Conservation (phyloP, 2,888 invertebrate genomes). For the Heterodera filipjevi region DNA sequence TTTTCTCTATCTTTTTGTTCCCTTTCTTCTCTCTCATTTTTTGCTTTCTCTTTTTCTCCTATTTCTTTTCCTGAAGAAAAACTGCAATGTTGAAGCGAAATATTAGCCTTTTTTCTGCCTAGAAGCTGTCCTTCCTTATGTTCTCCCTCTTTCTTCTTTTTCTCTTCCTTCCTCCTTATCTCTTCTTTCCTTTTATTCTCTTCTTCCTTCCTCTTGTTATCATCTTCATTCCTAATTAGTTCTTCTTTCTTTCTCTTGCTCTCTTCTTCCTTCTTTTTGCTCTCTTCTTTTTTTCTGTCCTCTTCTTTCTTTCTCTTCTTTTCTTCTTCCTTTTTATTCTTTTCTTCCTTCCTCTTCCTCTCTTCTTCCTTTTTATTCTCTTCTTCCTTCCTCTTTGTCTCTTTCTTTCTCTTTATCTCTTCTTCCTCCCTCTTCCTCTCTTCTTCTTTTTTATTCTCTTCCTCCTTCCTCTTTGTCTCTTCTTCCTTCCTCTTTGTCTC, state of each 20-base stretch:
- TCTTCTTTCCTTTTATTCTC: not conserved
- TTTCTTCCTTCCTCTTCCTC: not conserved
- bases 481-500: conserved; percentile 24
- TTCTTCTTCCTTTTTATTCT: conserved; percentile 6
- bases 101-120: conserved; percentile 47
- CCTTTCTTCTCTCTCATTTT: conserved; percentile 12
- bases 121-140: no score
- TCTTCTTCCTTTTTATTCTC: not conserved
- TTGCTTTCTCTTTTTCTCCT: not conserved
- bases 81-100: conserved; percentile 61
- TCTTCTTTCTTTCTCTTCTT: not conserved
- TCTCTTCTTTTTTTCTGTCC: not conserved
- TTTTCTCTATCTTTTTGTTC: conserved; percentile 41
- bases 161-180: conserved; percentile 10
- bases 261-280: not conserved
- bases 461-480: not conserved
- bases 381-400: conserved; percentile 4
- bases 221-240: conserved; percentile 1
- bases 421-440: not conserved
- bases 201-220: conserved; percentile 14
- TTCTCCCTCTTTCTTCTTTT: conserved; percentile 16
- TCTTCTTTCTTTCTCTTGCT: not conserved
- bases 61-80: conserved; percentile 49
- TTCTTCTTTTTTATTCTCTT: not conserved
- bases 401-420: not conserved